These are phyloP conservation scores for Pelmatolapia mariae DNA, from an alignment of 2,113 vertebrate genomes.

Conservation along the genomic window DNA sequence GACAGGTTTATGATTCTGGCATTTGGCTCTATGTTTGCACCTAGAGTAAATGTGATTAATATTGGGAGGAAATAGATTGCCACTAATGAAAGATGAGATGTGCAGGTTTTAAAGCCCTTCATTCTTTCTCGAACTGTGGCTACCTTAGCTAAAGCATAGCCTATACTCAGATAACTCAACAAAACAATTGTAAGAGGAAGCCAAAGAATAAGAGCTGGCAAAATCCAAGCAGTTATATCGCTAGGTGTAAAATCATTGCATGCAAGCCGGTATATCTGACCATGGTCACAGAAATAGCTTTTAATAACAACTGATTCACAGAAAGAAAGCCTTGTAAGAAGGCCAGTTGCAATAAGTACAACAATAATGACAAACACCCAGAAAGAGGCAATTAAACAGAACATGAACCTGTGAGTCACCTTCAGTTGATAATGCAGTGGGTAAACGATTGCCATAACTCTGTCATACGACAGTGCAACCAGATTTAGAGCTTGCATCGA, in stretches of 20 bases:
- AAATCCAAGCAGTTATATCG: background rate
- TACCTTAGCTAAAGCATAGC: slow-evolving; percentile 18
- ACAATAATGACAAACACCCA: background rate
- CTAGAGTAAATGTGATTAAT: background rate
- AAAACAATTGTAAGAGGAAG: background rate
- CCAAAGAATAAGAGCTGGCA: background rate
- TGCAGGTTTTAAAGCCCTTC: slow-evolving; percentile 44
- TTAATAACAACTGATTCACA: slow-evolving; percentile 53
- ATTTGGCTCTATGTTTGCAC: slow-evolving; percentile 1
- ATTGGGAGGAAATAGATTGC: slow-evolving; percentile 29
- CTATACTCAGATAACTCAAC: background rate
- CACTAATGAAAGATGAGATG: slow-evolving; percentile 40
- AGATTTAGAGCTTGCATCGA: background rate
- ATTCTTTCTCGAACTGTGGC: background rate
- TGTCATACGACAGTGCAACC: background rate
- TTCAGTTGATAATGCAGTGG: background rate
- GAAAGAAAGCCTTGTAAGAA: slow-evolving; percentile 37
- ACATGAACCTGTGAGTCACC: background rate
- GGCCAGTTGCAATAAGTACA: background rate
- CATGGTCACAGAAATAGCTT: background rate
- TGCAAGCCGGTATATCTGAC: background rate
- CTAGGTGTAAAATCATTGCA: background rate
- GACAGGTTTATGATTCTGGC: slow-evolving; percentile 1
- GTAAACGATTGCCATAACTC: background rate
- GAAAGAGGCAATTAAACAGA: background rate